These are phyloP conservation scores for Lutra lutra DNA, from an alignment of 2,797 vertebrate species.

Conservation along the genomic window DNA sequence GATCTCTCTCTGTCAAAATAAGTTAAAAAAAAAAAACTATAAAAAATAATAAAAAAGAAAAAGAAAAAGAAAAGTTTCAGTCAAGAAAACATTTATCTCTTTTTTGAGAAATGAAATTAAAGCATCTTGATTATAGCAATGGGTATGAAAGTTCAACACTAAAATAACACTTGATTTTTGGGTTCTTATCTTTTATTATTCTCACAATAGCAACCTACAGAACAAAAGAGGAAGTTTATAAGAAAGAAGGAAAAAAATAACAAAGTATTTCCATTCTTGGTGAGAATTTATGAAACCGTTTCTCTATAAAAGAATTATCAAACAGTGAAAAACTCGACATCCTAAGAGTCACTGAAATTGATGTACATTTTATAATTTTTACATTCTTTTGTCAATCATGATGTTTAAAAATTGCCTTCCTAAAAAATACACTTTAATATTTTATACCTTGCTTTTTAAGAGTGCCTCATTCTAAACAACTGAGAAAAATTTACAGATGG, in stretches of 20 bases:
- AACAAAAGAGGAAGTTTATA: neutral
- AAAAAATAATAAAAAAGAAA: no score
- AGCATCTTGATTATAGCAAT: neutral
- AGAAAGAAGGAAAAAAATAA: neutral
- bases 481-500: neutral
- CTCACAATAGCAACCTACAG: neutral
- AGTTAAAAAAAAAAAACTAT: no score
- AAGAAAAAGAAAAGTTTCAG: neutral
- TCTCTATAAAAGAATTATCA: neutral
- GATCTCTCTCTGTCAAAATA: no score
- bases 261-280: neutral
- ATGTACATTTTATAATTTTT: neutral
- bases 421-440: neutral
- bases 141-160: neutral
- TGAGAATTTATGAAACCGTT: neutral
- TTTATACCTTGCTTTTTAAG: neutral
- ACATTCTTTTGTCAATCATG: neutral
- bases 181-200: neutral
- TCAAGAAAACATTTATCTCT: neutral
- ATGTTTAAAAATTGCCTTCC: neutral
- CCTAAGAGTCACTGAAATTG: neutral
- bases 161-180: neutral
- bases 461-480: neutral
- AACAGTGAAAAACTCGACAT: neutral
- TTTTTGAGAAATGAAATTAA: slow-evolving; percentile 7